Percentiles rank a stretch among this genome's conserved stretches.
Evolutionary conservation across 2,888 invertebrate species (phyloP).

Genomic region (Hyposoter dolosus): DNA sequence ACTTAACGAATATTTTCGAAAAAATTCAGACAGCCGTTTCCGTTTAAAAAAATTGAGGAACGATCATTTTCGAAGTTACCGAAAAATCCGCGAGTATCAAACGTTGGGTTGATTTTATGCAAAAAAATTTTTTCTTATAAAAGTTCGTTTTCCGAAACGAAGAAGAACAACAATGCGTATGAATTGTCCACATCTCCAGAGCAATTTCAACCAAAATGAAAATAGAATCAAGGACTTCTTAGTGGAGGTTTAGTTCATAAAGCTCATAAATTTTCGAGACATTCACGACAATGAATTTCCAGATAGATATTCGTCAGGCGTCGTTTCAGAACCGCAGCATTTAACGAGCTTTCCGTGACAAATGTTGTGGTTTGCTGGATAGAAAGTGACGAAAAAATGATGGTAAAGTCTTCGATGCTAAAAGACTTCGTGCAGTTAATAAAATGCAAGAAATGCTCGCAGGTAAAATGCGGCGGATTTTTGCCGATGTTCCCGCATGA

Average conservation of each 20-base stretch:
- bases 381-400: slow-evolving; percentile 20
- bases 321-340: slow-evolving; percentile 13
- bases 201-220: not conserved
- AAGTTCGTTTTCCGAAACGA: not conserved
- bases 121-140: not conserved
- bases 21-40: too few species aligned
- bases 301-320: slow-evolving; percentile 20
- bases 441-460: slow-evolving; percentile 25
- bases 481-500: slow-evolving; percentile 30
- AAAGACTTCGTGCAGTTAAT: slow-evolving; percentile 24
- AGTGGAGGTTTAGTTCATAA: slow-evolving; percentile 17
- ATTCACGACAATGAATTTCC: slow-evolving; percentile 12
- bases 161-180: not conserved
- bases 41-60: too few species aligned
- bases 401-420: slow-evolving; percentile 47
- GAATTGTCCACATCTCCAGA: not conserved
- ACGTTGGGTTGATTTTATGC: too few species aligned
- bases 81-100: too few species aligned
- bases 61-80: too few species aligned
- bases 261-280: slow-evolving; percentile 9
- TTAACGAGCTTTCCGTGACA: slow-evolving; percentile 19
- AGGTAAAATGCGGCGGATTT: slow-evolving; percentile 3
- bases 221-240: not conserved
- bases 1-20: too few species aligned
- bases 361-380: slow-evolving; percentile 31